phyloP scores from a whole-genome alignment of 2,797 vertebrate species.

The Mastacembelus armatus region DNA sequence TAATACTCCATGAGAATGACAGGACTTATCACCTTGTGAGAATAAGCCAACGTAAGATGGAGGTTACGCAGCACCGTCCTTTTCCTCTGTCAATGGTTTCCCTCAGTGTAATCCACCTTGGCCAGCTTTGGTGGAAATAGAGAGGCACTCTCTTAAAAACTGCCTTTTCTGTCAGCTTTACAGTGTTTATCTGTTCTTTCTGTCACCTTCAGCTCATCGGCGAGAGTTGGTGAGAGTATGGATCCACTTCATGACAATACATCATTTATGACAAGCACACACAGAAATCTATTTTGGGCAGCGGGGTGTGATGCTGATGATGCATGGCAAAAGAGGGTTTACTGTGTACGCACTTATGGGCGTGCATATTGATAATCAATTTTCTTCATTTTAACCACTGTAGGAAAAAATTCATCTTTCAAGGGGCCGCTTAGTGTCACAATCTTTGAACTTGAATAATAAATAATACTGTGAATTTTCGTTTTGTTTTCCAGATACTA shows the following conservation, averaged over 20 bases:
- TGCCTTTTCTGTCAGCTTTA: slow-evolving; percentile 55
- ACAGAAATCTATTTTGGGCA: slow-evolving; percentile 78
- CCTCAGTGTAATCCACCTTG: slow-evolving; percentile 11
- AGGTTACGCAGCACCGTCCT: slow-evolving; percentile 8
- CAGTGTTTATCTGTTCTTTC: slow-evolving; percentile 66
- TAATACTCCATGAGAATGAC: slow-evolving; percentile 7
- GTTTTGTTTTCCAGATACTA: too few species aligned
- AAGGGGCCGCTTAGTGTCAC: neutral
- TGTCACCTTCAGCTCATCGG: slow-evolving; percentile 61
- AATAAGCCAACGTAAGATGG: slow-evolving; percentile 15
- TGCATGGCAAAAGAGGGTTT: slow-evolving; percentile 68
- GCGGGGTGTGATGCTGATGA: slow-evolving; percentile 73
- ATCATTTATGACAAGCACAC: slow-evolving; percentile 77
- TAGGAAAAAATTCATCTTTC: slow-evolving; percentile 41
- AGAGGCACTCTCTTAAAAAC: slow-evolving; percentile 10
- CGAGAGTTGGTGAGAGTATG: slow-evolving; percentile 62
- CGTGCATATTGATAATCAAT: slow-evolving; percentile 76
- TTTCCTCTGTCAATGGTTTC: slow-evolving; percentile 1
- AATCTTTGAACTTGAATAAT: slow-evolving; percentile 31
- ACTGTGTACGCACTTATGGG: slow-evolving; percentile 55
- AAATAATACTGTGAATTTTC: slow-evolving; percentile 38
- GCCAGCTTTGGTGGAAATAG: slow-evolving; percentile 30
- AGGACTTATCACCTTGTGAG: slow-evolving; percentile 19
- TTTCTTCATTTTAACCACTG: slow-evolving; percentile 68
- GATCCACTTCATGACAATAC: slow-evolving; percentile 77